phyloP scores from a whole-genome alignment of 2,113 vertebrate genomes.

The Etia nguti region DNA sequence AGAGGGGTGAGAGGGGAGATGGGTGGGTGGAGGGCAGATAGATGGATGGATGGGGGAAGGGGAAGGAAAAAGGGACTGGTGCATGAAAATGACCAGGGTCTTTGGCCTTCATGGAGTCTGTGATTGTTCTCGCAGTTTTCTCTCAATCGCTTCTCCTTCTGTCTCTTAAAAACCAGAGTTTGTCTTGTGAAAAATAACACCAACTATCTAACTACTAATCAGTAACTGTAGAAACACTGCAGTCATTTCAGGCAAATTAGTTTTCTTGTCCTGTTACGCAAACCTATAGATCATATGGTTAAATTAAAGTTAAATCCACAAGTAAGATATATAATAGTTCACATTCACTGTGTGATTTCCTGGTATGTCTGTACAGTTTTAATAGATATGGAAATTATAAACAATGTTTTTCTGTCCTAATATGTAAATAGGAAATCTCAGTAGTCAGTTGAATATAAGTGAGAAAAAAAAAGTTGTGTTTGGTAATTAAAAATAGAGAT shows the following conservation, averaged over 20 bases:
- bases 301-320: neutral
- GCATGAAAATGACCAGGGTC: constrained; percentile 68
- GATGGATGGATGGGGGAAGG: constrained; percentile 62
- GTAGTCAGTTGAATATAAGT: neutral
- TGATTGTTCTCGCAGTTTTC: constrained; percentile 10
- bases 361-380: neutral
- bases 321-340: neutral
- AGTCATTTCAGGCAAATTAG: constrained; percentile 1
- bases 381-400: neutral
- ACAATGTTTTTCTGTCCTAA: neutral
- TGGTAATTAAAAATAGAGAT: constrained; percentile 15
- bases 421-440: constrained; percentile 18
- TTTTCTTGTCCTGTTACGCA: neutral
- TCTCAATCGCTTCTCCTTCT: neutral
- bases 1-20: constrained; percentile 63
- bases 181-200: neutral
- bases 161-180: neutral
- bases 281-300: neutral
- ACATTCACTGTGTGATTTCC: neutral
- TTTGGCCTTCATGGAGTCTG: constrained; percentile 47
- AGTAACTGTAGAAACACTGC: neutral
- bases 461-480: neutral
- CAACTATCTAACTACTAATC: constrained; percentile 18
- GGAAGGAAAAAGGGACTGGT: constrained; percentile 52
- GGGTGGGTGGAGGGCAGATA: constrained; percentile 64